Conservation (phyloP, 2,888 invertebrate species). For the Drosophila neotestacea region DNA sequence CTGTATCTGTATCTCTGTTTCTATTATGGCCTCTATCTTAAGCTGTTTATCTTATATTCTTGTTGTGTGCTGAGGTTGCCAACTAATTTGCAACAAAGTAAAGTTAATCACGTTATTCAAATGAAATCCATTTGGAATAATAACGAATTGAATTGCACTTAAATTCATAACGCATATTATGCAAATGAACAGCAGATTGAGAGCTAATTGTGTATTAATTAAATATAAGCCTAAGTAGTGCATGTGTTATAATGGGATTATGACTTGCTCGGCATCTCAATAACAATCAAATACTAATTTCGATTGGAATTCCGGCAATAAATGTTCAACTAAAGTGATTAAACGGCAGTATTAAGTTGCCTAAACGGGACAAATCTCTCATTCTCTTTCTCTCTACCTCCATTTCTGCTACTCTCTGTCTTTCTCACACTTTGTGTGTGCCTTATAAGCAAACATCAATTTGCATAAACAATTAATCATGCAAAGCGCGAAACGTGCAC, state of each 20-base stretch:
- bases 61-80: slow-evolving; percentile 32
- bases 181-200: slow-evolving; percentile 57
- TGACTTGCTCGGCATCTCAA: slow-evolving; percentile 13
- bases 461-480: slow-evolving; percentile 80
- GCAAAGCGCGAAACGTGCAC: slow-evolving; percentile 74
- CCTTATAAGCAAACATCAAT: slow-evolving; percentile 66
- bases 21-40: slow-evolving; percentile 24
- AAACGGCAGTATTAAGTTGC: slow-evolving; percentile 37
- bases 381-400: background rate
- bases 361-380: slow-evolving; percentile 4
- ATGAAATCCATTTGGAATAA: slow-evolving; percentile 48
- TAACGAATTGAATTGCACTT: slow-evolving; percentile 50
- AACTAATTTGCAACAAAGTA: slow-evolving; percentile 64
- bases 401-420: background rate
- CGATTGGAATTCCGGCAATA: slow-evolving; percentile 58
- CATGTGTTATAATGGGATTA: slow-evolving; percentile 61
- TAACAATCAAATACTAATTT: slow-evolving; percentile 27
- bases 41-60: slow-evolving; percentile 33
- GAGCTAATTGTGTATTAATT: slow-evolving; percentile 76
- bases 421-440: slow-evolving; percentile 1
- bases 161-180: slow-evolving; percentile 64
- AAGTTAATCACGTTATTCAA: slow-evolving; percentile 68
- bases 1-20: background rate
- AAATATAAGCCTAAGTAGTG: slow-evolving; percentile 50
- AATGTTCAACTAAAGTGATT: slow-evolving; percentile 37